These are phyloP conservation scores for Cenopis cana DNA, from an alignment of 2,888 invertebrate genomes.

Conservation along the genomic window DNA sequence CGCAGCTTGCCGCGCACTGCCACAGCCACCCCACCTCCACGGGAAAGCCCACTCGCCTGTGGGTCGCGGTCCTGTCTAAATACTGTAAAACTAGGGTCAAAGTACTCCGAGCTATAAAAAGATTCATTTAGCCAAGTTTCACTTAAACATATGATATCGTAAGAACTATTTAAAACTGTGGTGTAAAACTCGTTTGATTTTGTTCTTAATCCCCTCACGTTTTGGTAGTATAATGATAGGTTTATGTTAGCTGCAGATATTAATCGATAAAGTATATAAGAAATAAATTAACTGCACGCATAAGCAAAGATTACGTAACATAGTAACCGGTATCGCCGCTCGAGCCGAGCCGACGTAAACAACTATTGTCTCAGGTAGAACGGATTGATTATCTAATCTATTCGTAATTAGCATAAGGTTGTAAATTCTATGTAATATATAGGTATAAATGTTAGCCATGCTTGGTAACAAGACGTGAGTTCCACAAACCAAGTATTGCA, in stretches of 20 bases:
- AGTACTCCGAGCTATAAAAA: slow-evolving; percentile 15
- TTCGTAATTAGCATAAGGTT: not conserved
- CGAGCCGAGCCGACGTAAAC: not conserved
- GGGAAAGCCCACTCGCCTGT: not conserved
- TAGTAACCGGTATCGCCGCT: not conserved
- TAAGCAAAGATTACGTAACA: not conserved
- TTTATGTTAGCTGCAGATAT: not conserved
- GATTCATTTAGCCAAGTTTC: slow-evolving; percentile 9
- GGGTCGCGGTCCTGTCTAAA: not conserved
- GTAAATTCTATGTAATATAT: too few species aligned
- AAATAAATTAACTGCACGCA: too few species aligned
- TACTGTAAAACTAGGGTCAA: not conserved
- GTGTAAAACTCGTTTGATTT: not conserved
- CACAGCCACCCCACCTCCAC: slow-evolving; percentile 18
- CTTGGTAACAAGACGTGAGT: too few species aligned
- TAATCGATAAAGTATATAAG: too few species aligned
- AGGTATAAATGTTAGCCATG: too few species aligned
- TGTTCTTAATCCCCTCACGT: slow-evolving; percentile 20
- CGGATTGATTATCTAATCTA: not conserved
- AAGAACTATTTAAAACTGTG: not conserved
- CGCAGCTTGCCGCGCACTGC: slow-evolving; percentile 21
- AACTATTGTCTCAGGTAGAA: slow-evolving; percentile 9
- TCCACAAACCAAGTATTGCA: not conserved
- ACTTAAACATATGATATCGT: slow-evolving; percentile 10
- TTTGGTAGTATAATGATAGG: slow-evolving; percentile 38